Evolutionary conservation across 2,888 invertebrate genomes (phyloP).

Genomic region (Isoperla grammatica): DNA sequence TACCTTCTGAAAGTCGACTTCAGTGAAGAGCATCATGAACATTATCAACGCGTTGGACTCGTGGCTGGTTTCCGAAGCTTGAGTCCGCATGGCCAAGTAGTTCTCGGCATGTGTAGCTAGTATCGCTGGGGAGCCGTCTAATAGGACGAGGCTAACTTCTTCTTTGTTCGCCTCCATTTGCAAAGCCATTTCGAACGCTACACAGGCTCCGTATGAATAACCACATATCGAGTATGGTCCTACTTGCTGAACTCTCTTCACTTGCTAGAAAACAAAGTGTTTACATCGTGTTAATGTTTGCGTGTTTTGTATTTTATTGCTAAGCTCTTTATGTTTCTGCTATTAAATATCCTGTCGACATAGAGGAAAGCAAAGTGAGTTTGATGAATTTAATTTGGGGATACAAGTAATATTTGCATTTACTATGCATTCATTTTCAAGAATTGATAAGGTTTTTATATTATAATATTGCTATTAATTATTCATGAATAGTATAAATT

Average conservation of each 20-base stretch:
- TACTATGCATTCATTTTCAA: too few species aligned
- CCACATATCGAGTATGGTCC: slow-evolving; percentile 88
- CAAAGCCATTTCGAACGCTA: slow-evolving; percentile 91
- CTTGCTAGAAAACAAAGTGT: slow-evolving; percentile 48
- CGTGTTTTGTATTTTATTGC: too few species aligned
- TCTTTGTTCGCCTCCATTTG: slow-evolving; percentile 63
- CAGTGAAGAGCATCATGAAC: slow-evolving; percentile 74
- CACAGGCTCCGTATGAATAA: slow-evolving; percentile 92
- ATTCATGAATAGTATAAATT: too few species aligned
- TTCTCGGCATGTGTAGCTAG: slow-evolving; percentile 46
- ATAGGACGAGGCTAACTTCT: slow-evolving; percentile 60
- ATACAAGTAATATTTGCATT: too few species aligned
- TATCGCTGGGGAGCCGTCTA: slow-evolving; percentile 87
- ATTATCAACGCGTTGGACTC: slow-evolving; percentile 62
- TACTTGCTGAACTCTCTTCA: slow-evolving; percentile 66
- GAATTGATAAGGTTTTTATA: too few species aligned
- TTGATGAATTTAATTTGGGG: too few species aligned
- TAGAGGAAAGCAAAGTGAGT: too few species aligned
- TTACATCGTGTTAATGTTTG: too few species aligned
- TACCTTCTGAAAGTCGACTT: slow-evolving; percentile 67
- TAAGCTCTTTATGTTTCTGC: too few species aligned
- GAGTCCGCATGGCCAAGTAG: slow-evolving; percentile 26
- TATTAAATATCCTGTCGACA: too few species aligned
- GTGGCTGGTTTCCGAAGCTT: slow-evolving; percentile 52
- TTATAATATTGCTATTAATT: too few species aligned